Evolutionary conservation across 2,888 invertebrate genomes (phyloP).

Genomic region (Pheosia tremula): DNA sequence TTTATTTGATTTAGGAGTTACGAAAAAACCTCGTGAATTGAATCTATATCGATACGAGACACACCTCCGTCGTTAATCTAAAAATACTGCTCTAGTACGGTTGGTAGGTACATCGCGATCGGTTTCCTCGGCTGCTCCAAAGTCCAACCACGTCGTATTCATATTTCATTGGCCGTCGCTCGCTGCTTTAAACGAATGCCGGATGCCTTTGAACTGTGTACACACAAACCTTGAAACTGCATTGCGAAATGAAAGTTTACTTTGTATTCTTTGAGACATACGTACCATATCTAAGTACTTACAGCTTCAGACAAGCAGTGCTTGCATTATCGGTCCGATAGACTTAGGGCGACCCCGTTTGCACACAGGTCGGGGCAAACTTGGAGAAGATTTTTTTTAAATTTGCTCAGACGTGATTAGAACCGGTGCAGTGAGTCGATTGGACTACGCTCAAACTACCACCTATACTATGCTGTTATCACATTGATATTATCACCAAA

Average conservation of each 20-base stretch:
- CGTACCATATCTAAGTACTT: neutral
- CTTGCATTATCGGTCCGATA: too few relatives aligned
- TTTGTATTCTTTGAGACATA: neutral
- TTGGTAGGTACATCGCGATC: slow-evolving; percentile 8
- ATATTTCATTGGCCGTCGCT: slow-evolving; percentile 1
- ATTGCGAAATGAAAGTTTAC: slow-evolving; percentile 3
- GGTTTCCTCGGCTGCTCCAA: slow-evolving; percentile 19
- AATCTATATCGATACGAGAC: slow-evolving; percentile 20
- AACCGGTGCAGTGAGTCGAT: too few relatives aligned
- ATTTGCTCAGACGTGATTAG: too few relatives aligned
- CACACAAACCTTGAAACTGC: neutral
- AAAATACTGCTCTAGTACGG: slow-evolving; percentile 26
- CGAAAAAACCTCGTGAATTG: neutral
- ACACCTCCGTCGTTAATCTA: slow-evolving; percentile 40
- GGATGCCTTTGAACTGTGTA: neutral
- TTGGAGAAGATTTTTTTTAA: too few relatives aligned
- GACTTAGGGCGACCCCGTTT: too few relatives aligned
- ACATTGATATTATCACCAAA: too few relatives aligned
- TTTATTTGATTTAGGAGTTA: neutral
- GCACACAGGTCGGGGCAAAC: too few relatives aligned
- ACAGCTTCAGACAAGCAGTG: too few relatives aligned
- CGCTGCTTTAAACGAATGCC: neutral
- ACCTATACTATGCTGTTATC: too few relatives aligned
- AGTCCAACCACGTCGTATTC: neutral
- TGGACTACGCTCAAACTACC: too few relatives aligned